Conservation (phyloP, 2,113 vertebrate genomes). For the Chauna torquata region DNA sequence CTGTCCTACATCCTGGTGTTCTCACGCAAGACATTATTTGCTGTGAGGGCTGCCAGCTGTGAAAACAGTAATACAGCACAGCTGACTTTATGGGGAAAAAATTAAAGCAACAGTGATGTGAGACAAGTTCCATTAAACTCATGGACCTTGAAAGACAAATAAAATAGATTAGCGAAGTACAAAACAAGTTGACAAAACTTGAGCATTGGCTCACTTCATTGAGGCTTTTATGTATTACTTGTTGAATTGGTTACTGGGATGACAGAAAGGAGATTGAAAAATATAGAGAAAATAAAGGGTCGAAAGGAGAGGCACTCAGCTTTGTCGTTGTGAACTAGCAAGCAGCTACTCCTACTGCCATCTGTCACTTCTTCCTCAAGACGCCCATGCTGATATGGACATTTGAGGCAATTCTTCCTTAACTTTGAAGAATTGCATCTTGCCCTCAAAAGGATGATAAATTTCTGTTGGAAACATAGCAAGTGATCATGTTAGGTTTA, state of each 20-base stretch:
- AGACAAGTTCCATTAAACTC: slow-evolving; percentile 29
- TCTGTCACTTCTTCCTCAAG: not conserved
- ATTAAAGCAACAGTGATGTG: not conserved
- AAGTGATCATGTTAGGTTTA: not conserved
- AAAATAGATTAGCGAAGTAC: not conserved
- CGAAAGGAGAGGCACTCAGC: not conserved
- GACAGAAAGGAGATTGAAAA: slow-evolving; percentile 7
- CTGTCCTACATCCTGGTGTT: not conserved
- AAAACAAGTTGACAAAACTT: not conserved
- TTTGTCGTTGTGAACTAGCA: slow-evolving; percentile 9
- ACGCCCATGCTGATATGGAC: not conserved
- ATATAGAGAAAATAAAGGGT: not conserved
- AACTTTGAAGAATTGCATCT: not conserved
- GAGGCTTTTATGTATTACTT: not conserved
- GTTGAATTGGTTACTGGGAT: not conserved
- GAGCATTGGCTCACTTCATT: not conserved
- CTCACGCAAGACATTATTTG: not conserved
- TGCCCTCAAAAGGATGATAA: not conserved
- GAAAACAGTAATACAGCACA: not conserved
- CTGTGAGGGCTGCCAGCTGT: not conserved
- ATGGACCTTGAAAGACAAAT: slow-evolving; percentile 24
- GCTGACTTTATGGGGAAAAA: not conserved
- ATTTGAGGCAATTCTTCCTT: not conserved
- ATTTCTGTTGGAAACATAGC: not conserved
- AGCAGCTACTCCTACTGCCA: not conserved